Evolutionary conservation across 2,797 vertebrate genomes (phyloP), one percentile per base, ranked within the genome.

Genomic region (Pygocentrus nattereri): DNA sequence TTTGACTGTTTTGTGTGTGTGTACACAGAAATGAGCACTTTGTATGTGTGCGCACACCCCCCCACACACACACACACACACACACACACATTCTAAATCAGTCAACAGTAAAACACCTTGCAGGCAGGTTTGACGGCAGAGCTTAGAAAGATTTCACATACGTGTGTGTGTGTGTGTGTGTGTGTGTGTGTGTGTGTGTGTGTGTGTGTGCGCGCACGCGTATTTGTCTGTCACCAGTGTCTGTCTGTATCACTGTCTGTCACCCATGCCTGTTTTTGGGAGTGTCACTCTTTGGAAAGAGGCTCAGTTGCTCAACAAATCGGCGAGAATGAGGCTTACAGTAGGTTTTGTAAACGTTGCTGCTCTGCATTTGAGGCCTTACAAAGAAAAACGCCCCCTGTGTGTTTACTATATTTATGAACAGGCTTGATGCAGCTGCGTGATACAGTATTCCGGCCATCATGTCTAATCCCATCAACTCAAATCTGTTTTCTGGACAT

Each of bases 81-180:
- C n/a, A n/a, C n/a, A n/a, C n/a, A n/a, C n/a, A n/a, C n/a, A n/a
- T n/a, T n/a, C n/a, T n/a, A n/a, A n/a, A 41, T 31, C 30, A 41
- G 56, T 76, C 44, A 71, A 47, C 19, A 62, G 47, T 47, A 34
- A 65, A 13, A 27, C 70, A 79, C 70, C 72, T 31, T 65, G 62
- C 56, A 58, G 56, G 13, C 76, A 76, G 82, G 73, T 82, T 62
- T 77, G 80, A 81, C 25, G 34, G 58, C 71, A 79, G 71, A 19
- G 27, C 15, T 61, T 50, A 77, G 72, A 67, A 50, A 83, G 44
- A 72, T 54, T 31, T 52, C 44, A 61, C 79, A 64, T 64, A 25
- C 61, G 8, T 44, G 41, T 11, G 41, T 30, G 54, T 73, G 30
- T 77, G 23, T 80, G 52, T 75, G 79, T 81, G 81, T 27, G 0